Base-by-base conservation (phyloP, 2,888 invertebrate genomes). In the Calephelis perditalis region DNA sequence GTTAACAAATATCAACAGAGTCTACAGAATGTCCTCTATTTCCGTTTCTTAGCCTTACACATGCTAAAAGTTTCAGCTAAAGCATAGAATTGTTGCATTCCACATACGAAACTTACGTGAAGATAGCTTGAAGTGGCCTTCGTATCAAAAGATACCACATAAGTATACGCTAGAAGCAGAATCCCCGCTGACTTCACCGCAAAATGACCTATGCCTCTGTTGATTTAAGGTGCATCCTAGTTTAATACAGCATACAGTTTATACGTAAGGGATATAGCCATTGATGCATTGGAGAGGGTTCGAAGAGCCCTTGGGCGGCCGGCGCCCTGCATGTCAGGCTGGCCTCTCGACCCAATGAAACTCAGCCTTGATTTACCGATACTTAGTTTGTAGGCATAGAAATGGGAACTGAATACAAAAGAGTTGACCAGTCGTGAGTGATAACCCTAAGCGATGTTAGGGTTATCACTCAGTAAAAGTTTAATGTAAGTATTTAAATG, bases 271-370 rank as follows among this genome's bases (percentile, higher is more conserved):
- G n/a, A 47, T 56, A 47, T 60, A 56, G 44, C 44, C 60, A 46
- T 44, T 45, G 60, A 56, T 60, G 60, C 70, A 73, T 76, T 81
- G 73, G 73, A 84, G 82, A 73, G 78, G 78, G 73, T 68, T 69
- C 70, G 66, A 69, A 85, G 83, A 64, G 81, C 82, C 70, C 85
- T 86, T 69, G 57, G 71, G 59, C 78, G 84, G 76, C 66, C 84
- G 74, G 73, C 76, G 77, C 74, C 75, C 78, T 70, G 67, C 68
- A 71, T 62, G 65, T 60, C 70, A 71, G 56, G 56, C 72, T 68
- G 71, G 65, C 70, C 78, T 73, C 85, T 83, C 83, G 86, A 85
- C 84, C 86, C 78, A 82, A 80, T 83, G 81, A 78, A 81, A 60
- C 35, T 46, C 56, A 56, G 56, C 56, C 56, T 60, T 56, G 60